These are phyloP conservation scores for Metaphire vulgaris DNA, from an alignment of 1,140 invertebrate species.

Conservation along the genomic window DNA sequence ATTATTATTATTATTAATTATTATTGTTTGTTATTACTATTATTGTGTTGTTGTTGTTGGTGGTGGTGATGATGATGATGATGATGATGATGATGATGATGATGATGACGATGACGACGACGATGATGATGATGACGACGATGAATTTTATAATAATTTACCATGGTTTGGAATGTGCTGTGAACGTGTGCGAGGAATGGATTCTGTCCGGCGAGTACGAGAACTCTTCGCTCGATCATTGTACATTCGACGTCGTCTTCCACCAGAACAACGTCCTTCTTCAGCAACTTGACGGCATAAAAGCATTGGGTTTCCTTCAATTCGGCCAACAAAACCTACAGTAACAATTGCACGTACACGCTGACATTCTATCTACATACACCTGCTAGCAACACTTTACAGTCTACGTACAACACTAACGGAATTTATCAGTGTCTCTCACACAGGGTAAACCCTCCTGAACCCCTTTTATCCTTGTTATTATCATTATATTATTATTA, in stretches of 20 bases:
- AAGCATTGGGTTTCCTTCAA: conserved; percentile 75
- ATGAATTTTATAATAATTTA: too few species aligned
- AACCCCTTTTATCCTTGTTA: too few species aligned
- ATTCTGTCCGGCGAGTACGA: conserved; percentile 91
- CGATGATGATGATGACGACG: neutral
- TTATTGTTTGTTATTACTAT: too few species aligned
- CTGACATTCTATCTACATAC: too few species aligned
- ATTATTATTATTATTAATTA: neutral
- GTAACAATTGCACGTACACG: too few species aligned
- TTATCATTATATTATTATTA: too few species aligned
- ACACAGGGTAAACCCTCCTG: too few species aligned
- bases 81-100: too few species aligned
- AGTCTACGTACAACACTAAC: too few species aligned
- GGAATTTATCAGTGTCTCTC: too few species aligned
- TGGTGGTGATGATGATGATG: too few species aligned
- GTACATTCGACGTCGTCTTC: conserved; percentile 99
- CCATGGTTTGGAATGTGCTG: conserved; percentile 96
- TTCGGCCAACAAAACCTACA: conserved; percentile 92
- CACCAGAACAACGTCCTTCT: conserved; percentile 86
- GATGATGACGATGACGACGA: conserved; percentile 16
- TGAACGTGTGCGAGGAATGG: conserved; percentile 96
- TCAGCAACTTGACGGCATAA: conserved; percentile 95
- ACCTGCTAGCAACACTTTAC: too few species aligned
- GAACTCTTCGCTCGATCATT: conserved; percentile 90
- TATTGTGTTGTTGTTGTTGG: neutral